Evolutionary conservation across 1,140 invertebrate species (phyloP).

Genomic region (Octopus sinensis): DNA sequence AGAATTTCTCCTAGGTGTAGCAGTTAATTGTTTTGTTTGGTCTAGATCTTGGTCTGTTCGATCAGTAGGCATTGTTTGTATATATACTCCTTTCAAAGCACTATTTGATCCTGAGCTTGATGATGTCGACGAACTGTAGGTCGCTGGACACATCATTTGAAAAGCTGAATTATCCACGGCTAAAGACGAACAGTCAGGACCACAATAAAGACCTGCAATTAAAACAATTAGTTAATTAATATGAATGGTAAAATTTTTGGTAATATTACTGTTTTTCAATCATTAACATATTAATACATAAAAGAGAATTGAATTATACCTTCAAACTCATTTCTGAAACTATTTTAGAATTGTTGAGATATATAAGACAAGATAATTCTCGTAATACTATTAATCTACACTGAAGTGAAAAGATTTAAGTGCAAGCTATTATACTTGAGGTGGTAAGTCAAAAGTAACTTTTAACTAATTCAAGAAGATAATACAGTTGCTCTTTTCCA

Average conservation of each 20-base stretch:
- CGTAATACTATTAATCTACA: no score
- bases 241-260: no score
- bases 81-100: not conserved
- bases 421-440: no score
- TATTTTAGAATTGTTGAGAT: no score
- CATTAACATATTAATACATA: no score
- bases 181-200: not conserved
- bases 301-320: no score
- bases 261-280: no score
- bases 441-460: no score
- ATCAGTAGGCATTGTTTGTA: not conserved
- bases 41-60: not conserved
- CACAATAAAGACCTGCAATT: not conserved
- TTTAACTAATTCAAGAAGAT: not conserved
- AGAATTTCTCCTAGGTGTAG: not conserved
- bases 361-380: no score
- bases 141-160: not conserved
- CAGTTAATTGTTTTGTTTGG: not conserved
- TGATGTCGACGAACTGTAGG: not conserved
- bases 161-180: not conserved
- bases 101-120: not conserved
- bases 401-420: no score
- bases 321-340: no score
- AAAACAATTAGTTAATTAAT: not conserved
- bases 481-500: conserved; percentile 9